Evolutionary conservation across 2,797 vertebrate species (phyloP), one percentile per base, ranked within the genome.

Genomic region (Parauchenoglanis ngamensis): DNA sequence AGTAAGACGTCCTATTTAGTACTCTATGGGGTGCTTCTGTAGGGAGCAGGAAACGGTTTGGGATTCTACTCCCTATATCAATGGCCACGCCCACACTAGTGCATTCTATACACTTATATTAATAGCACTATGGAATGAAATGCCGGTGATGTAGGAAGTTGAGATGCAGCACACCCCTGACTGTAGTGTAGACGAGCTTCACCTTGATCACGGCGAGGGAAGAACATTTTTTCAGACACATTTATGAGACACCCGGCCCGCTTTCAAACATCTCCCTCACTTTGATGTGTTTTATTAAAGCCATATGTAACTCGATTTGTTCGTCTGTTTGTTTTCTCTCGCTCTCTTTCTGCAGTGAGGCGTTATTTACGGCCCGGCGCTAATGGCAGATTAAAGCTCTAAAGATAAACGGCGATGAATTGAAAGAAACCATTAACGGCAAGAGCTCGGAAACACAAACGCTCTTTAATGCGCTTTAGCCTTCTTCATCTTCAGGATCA

Each of bases 281-380:
- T 97, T 96, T 96, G 96, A 97, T 96, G 95, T 94, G 92, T 91
- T 91, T 96, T 96, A 96, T 97, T 93, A 94, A 96, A 96, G 92
- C 95, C 96, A 97, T 94, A 95, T 96, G 96, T 77, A 76, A 89
- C 91, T 93, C 93, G 94, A 94, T 96, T 96, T 96, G 95, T 95
- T 94, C 90, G 87, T 93, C 84, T 88, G 46, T 94, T 94, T 94
- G 85, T 72, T 93, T 92, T 93, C 89, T 19, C 93, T 93, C 90
- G 89, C 91, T 85, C 40, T 0, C 23, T 21, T 79, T 81, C 59
- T 17, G 0, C 79, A n/a, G 57, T n/a, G 59, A 81, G 59, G 21
- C 2, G 88, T 94, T 95, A 96, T 96, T 97, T 96, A 96, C 90
- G 90, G 92, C 83, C 63, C 31, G 89, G 90, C 89, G 89, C 89